These are phyloP conservation scores for Plumapathes pennacea DNA, from an alignment of 92 coral and sea anemone species.

Conservation along the genomic window DNA sequence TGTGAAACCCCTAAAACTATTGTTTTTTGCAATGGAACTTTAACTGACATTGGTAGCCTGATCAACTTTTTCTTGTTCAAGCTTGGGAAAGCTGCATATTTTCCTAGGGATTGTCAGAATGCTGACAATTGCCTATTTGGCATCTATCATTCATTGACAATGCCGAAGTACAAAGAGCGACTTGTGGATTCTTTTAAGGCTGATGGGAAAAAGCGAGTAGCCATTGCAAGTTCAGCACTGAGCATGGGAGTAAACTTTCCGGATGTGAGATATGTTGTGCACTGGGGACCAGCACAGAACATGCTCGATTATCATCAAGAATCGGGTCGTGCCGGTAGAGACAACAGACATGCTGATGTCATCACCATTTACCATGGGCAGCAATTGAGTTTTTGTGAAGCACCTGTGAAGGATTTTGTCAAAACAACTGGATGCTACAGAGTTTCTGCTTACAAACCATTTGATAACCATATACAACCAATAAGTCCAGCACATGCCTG, in stretches of 20 bases:
- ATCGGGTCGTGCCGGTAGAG: constrained; percentile 30
- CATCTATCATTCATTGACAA: constrained; percentile 42
- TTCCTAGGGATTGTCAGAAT: constrained; percentile 12
- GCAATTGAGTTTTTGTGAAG: constrained; percentile 42
- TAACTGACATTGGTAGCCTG: constrained; percentile 25
- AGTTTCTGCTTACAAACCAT: constrained; percentile 49
- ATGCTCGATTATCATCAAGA: constrained; percentile 32
- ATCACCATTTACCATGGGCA: constrained; percentile 39
- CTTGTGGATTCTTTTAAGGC: constrained; percentile 16
- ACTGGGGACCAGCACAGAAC: constrained; percentile 47
- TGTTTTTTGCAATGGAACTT: constrained; percentile 53
- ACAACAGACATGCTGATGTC: constrained; percentile 20
- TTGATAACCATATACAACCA: constrained; percentile 34
- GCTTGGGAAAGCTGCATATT: constrained; percentile 31
- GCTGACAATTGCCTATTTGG: constrained; percentile 36
- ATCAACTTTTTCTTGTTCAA: constrained; percentile 16
- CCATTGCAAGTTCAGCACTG: constrained; percentile 29
- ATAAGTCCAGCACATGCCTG: constrained; percentile 23
- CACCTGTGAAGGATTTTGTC: constrained; percentile 48
- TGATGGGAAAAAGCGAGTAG: constrained; percentile 6
- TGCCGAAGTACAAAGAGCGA: constrained; percentile 35
- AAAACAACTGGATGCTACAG: constrained; percentile 31
- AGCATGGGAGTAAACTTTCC: constrained; percentile 44
- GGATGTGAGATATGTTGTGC: constrained; percentile 17
- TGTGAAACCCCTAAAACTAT: constrained; percentile 39